Evolutionary conservation across 2,797 vertebrate genomes (phyloP), one percentile per base, ranked within the genome.

Genomic region (Etheostoma nigrum): DNA sequence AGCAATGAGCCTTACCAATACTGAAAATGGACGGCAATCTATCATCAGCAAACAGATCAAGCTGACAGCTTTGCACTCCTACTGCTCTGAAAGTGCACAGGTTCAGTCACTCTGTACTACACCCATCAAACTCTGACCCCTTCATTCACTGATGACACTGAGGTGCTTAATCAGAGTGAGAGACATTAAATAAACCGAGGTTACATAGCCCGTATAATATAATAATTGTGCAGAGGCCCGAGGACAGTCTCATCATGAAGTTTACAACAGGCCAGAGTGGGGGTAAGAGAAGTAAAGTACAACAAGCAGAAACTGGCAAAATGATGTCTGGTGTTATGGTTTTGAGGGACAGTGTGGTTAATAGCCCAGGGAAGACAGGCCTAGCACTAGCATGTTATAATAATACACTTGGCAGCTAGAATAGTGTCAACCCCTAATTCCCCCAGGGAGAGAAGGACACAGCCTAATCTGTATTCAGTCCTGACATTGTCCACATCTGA

Each of bases 401-500:
- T 97, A 97, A 98, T 97, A 96, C 96, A 97, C 96, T 96, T 95
- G 96, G 96, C 97, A 97, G 96, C 93, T 89, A 94, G 96, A 96
- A 96, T 96, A 92, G 96, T 96, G 96, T 98, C 96, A 94, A 96
- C 96, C 96, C 96, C 96, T 97, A 97, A 98, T 98, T 98, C 97
- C 97, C 97, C 95, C 78, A 91, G 97, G 97, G 97, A 98, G 96
- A 95, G 97, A 98, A 99, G 97, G 98, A 98, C 97, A 97, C 94
- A 96, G 95, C 95, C 97, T 99, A 97, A 99, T 99, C 97, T 98
- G 97, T 98, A 99, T 99, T 97, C 98, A 98, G 97, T 96, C 95
- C 97, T 99, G 97, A 98, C 98, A 99, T 98, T 99, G 98, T 98
- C 97, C 96, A 96, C 96, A 99, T 98, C 97, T 98, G 97, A 98